Evolutionary conservation across 1,140 invertebrate species (phyloP).

Genomic region (Scaptomyza montana): DNA sequence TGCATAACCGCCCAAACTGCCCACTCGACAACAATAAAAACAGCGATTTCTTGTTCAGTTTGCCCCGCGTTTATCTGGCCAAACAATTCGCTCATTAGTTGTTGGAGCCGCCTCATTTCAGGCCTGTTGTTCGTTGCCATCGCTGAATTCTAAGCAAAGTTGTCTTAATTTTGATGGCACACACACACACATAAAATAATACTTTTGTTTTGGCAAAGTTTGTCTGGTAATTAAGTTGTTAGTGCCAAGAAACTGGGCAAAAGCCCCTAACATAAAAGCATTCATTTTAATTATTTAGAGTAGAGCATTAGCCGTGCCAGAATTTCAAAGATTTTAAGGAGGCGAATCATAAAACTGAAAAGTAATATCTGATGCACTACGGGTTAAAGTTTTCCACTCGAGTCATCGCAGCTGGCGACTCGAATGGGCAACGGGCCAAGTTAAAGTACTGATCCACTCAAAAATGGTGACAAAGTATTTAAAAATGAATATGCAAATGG

Average conservation of each 20-base stretch:
- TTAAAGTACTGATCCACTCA: slow-evolving; percentile 27
- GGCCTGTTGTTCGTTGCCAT: slow-evolving; percentile 2
- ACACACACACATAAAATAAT: slow-evolving; percentile 75
- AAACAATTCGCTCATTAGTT: slow-evolving; percentile 78
- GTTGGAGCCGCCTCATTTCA: slow-evolving; percentile 35
- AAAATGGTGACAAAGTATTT: slow-evolving; percentile 59
- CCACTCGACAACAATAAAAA: slow-evolving; percentile 48
- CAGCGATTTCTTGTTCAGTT: slow-evolving; percentile 31
- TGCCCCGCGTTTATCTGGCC: slow-evolving; percentile 39
- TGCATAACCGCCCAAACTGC: slow-evolving; percentile 24
- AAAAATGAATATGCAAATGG: slow-evolving; percentile 76
- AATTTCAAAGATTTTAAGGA: slow-evolving; percentile 32
- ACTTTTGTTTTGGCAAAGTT: slow-evolving; percentile 73
- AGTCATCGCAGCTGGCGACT: slow-evolving; percentile 41
- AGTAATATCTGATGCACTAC: slow-evolving; percentile 49
- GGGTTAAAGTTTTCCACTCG: slow-evolving; percentile 55
- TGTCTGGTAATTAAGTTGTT: slow-evolving; percentile 63
- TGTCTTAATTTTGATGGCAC: slow-evolving; percentile 67
- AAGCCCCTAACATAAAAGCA: slow-evolving; percentile 54
- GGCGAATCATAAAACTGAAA: slow-evolving; percentile 41
- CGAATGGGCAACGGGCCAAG: slow-evolving; percentile 36
- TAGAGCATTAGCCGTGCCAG: slow-evolving; percentile 41
- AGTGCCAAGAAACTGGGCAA: slow-evolving; percentile 35
- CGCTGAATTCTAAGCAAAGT: slow-evolving; percentile 49
- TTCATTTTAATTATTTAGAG: slow-evolving; percentile 75